Evolutionary conservation across 1,140 invertebrate species (phyloP).

Genomic region (Sarcophaga peregrina): DNA sequence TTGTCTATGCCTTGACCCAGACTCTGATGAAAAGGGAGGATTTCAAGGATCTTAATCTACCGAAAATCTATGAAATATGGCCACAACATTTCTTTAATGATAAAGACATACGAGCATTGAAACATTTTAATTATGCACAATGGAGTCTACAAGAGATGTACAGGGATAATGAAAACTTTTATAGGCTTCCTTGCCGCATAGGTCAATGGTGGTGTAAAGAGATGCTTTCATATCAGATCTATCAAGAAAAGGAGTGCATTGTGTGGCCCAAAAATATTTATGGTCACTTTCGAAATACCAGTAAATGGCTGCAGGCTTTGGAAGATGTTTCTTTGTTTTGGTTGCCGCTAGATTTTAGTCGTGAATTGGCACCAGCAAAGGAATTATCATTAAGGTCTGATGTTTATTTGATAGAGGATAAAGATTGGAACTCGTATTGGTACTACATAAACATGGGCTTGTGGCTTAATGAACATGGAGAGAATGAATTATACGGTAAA

Average conservation of each 20-base stretch:
- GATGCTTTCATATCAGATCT: background rate
- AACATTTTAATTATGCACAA: constrained; percentile 49
- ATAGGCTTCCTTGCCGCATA: background rate
- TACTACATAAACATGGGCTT: constrained; percentile 53
- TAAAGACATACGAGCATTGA: constrained; percentile 71
- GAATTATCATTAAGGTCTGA: background rate
- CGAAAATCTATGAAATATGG: constrained; percentile 76
- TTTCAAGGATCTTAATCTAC: constrained; percentile 71
- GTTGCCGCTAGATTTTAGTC: background rate
- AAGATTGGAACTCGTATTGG: constrained; percentile 51
- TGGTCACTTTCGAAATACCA: constrained; percentile 31
- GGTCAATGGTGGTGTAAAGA: background rate
- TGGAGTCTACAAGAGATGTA: constrained; percentile 43
- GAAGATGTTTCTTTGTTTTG: constrained; percentile 49
- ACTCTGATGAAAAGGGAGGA: constrained; percentile 73
- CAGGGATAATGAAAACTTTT: background rate
- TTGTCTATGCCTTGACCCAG: constrained; percentile 72
- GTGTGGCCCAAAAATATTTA: constrained; percentile 39
- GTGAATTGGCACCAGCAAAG: background rate
- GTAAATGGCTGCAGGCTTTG: constrained; percentile 50
- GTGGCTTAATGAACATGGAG: constrained; percentile 12
- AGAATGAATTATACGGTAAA: background rate
- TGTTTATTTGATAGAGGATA: constrained; percentile 45
- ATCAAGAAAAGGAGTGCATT: constrained; percentile 40
- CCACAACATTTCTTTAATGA: constrained; percentile 74